Evolutionary conservation across 64 coral and sea anemone genomes (phyloP), one percentile per base, ranked within the genome.

Genomic region (Montipora cactus): DNA sequence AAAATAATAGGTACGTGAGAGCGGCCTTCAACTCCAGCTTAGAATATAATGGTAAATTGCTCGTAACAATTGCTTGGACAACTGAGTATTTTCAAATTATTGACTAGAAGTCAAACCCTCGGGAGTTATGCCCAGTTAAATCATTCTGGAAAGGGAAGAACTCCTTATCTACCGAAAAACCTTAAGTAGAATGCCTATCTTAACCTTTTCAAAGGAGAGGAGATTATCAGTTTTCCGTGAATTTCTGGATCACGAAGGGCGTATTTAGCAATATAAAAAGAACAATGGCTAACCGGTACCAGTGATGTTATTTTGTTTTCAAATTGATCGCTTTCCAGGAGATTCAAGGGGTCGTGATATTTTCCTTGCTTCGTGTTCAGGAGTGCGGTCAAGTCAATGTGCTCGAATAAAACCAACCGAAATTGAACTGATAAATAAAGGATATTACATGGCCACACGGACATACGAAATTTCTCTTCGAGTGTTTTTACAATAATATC

Each of bases 261-360:
- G 8, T 12, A 46, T n/a, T 50, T 78, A 76, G 28, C 44, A 5
- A 45, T 37, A 46, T 13, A 76, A 0, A 46, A 78, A 78, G 5
- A 78, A 78, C 18, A 78, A 49, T n/a, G 5, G 46, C 45, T 23
- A 5, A 5, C 82, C 10, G 82, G 82, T 86, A 86, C 82, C 82
- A 59, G 66, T 19, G 18, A 19, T 16, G 13, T 19, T 21, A 67
- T 16, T 21, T 71, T 86, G 48, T 18, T 14, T 72, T 45, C 37
- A 37, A 37, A 37, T 37, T 44, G 23, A 16, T 10, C 55, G 2
- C 5, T 78, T 78, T 48, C 7, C 7, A 19, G 5, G 16, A 78
- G 14, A 78, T 50, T 76, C 74, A 4, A 49, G 3, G 1, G 11
- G 6, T 13, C 9, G 21, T 9, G 68, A 18, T 6, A 57, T 57